These are phyloP conservation scores for Pristionchus japonicus DNA, from an alignment of 2,888 invertebrate genomes.

Conservation along the genomic window DNA sequence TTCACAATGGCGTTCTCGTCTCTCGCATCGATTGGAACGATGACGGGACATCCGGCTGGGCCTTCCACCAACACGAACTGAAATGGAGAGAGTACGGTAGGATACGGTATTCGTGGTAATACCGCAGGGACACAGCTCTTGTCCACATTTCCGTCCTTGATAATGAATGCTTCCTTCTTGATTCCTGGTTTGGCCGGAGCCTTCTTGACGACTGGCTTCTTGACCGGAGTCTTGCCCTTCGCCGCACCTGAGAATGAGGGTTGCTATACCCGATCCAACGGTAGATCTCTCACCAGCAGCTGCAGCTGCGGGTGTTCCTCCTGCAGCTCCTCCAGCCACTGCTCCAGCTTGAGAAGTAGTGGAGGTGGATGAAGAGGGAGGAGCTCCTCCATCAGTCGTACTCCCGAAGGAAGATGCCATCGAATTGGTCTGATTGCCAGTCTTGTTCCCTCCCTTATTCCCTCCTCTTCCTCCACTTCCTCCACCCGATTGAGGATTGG, in stretches of 20 bases:
- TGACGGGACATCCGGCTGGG: not conserved
- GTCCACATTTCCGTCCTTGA: slow-evolving; percentile 19
- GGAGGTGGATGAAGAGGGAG: not conserved
- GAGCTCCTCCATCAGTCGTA: not conserved
- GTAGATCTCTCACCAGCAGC: not conserved
- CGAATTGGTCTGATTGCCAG: not conserved
- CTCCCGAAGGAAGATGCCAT: not conserved
- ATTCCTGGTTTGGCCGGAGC: not conserved
- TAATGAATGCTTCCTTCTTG: not conserved
- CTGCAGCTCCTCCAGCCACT: not conserved
- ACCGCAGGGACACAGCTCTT: slow-evolving; percentile 10
- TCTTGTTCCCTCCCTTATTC: not conserved
- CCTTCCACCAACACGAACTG: not conserved
- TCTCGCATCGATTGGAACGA: slow-evolving; percentile 8
- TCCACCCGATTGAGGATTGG: not conserved
- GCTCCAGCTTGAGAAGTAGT: not conserved
- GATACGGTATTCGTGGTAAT: not conserved
- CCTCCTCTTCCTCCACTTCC: not conserved
- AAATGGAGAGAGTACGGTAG: slow-evolving; percentile 1
- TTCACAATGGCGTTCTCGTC: not conserved
- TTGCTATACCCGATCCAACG: not conserved
- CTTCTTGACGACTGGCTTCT: not conserved
- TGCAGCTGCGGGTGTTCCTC: not conserved
- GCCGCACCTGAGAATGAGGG: not conserved
- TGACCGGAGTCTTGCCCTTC: not conserved